Percentiles rank a stretch among this genome's conserved stretches.
Conservation (phyloP, 1,140 invertebrate species). For the Meteorus sp. region DNA sequence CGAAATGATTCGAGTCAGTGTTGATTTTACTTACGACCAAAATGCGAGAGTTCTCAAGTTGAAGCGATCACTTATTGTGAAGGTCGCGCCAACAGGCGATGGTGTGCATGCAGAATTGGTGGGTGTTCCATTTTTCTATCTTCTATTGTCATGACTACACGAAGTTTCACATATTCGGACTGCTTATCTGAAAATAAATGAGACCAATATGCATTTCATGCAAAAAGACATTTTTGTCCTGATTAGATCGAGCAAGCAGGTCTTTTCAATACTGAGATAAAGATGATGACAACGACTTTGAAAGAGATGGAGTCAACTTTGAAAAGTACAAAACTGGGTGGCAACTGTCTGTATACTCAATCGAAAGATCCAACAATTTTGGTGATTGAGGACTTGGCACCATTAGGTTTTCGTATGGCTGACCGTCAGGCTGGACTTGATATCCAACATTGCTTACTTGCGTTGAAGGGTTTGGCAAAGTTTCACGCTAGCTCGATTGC, state of each 20-base stretch:
- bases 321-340: slow-evolving; percentile 31
- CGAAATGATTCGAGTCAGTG: slow-evolving; percentile 48
- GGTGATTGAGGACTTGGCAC: slow-evolving; percentile 60
- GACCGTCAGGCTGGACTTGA: slow-evolving; percentile 60
- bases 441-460: slow-evolving; percentile 54
- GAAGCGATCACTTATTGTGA: slow-evolving; percentile 45
- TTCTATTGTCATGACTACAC: slow-evolving; percentile 14
- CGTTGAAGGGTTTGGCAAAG: slow-evolving; percentile 61
- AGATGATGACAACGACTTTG: slow-evolving; percentile 47
- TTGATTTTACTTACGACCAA: slow-evolving; percentile 34
- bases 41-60: slow-evolving; percentile 24
- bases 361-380: slow-evolving; percentile 50
- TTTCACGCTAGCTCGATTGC: slow-evolving; percentile 64
- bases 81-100: slow-evolving; percentile 37
- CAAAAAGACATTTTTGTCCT: not conserved
- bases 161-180: not conserved
- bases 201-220: not conserved
- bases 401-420: slow-evolving; percentile 62
- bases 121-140: slow-evolving; percentile 17
- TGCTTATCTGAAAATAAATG: not conserved
- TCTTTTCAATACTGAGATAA: slow-evolving; percentile 49
- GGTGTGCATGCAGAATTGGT: slow-evolving; percentile 39
- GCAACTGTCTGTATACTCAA: slow-evolving; percentile 42
- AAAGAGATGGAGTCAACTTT: slow-evolving; percentile 47
- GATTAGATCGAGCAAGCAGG: slow-evolving; percentile 36